Evolutionary conservation across 2,888 invertebrate species (phyloP).

Genomic region (Lepidochrysops patricia): DNA sequence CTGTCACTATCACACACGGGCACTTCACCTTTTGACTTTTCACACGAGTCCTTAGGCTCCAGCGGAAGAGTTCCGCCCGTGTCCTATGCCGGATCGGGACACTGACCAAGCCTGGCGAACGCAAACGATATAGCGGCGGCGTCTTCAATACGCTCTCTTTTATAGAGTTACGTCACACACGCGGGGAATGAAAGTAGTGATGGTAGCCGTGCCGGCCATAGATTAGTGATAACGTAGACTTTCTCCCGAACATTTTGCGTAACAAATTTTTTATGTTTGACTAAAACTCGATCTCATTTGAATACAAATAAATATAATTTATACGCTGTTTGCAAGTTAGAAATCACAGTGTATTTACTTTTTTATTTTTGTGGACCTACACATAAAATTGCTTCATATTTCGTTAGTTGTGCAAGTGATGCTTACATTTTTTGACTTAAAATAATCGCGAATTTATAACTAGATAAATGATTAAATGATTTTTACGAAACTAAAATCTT

Average conservation of each 20-base stretch:
- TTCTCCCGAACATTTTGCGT: constrained; percentile 21
- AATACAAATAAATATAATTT: constrained; percentile 2
- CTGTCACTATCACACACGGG: constrained; percentile 33
- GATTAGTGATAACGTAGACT: constrained; percentile 50
- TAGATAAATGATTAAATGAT: too few relatives aligned
- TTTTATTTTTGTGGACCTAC: neutral
- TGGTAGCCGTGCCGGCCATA: constrained; percentile 53
- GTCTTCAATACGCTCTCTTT: constrained; percentile 68
- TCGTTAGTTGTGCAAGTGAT: neutral
- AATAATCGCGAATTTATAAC: too few relatives aligned
- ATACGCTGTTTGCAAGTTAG: neutral
- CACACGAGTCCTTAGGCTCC: constrained; percentile 58
- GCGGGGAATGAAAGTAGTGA: constrained; percentile 73
- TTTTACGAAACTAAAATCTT: too few relatives aligned
- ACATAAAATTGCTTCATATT: neutral
- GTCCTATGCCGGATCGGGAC: constrained; percentile 60
- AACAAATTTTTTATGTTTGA: constrained; percentile 6
- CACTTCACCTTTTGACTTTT: constrained; percentile 43
- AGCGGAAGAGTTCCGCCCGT: constrained; percentile 70
- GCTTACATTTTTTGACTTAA: too few relatives aligned
- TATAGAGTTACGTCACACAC: constrained; percentile 74
- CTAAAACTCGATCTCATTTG: neutral
- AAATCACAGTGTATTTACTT: neutral
- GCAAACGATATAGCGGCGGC: constrained; percentile 74
- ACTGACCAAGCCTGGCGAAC: constrained; percentile 67